These are phyloP conservation scores for Lutjanus erythropterus DNA, from an alignment of 2,113 vertebrate genomes.

Conservation along the genomic window DNA sequence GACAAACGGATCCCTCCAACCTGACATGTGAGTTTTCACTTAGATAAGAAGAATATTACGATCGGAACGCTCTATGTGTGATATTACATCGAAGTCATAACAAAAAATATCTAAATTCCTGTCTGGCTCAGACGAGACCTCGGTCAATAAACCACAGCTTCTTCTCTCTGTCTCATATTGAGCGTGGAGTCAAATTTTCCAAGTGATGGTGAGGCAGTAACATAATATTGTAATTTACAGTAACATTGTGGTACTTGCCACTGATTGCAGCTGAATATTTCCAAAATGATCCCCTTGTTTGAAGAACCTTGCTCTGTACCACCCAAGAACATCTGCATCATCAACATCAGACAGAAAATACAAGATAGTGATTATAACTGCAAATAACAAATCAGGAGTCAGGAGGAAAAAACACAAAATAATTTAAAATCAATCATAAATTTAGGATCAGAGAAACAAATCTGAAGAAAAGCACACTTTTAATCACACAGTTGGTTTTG, in stretches of 20 bases:
- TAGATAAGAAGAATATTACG: background rate
- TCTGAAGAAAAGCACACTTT: background rate
- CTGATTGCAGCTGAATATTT: slow-evolving; percentile 58
- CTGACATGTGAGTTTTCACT: background rate
- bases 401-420: background rate
- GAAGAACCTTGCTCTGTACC: background rate
- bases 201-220: slow-evolving; percentile 48
- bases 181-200: slow-evolving; percentile 46
- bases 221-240: slow-evolving; percentile 59
- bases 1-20: background rate
- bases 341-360: background rate
- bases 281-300: slow-evolving; percentile 34
- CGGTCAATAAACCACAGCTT: slow-evolving; percentile 27
- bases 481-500: background rate
- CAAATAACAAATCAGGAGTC: background rate
- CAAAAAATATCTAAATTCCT: background rate
- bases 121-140: background rate
- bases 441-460: background rate
- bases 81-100: background rate
- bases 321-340: slow-evolving; percentile 40
- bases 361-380: background rate
- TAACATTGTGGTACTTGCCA: slow-evolving; percentile 41
- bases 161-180: slow-evolving; percentile 13
- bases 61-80: background rate
- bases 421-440: background rate